Evolutionary conservation across 2,888 invertebrate genomes (phyloP).

Genomic region (Mesopsocus fuscifrons): DNA sequence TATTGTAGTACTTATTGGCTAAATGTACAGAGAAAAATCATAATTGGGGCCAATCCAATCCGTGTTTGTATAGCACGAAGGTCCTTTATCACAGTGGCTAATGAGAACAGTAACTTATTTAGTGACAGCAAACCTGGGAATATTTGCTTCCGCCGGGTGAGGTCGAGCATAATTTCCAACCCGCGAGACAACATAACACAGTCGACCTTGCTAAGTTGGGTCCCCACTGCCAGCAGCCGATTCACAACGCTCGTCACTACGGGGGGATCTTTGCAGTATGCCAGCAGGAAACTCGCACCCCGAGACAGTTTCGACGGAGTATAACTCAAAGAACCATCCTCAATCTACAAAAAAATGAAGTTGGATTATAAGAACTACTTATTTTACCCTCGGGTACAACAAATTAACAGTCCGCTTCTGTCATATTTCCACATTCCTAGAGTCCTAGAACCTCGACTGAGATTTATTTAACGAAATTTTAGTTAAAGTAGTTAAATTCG

Average conservation of each 20-base stretch:
- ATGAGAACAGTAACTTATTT: no score
- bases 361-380: neutral
- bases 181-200: constrained; percentile 28
- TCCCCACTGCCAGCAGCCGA: constrained; percentile 22
- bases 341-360: neutral
- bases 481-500: no score
- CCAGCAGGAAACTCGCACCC: neutral
- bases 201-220: constrained; percentile 25
- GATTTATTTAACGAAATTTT: no score
- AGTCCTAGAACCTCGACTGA: no score
- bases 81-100: no score
- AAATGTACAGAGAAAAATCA: no score
- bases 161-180: constrained; percentile 24
- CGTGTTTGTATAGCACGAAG: no score
- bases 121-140: no score
- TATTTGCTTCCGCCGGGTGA: constrained; percentile 18
- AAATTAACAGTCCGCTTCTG: no score
- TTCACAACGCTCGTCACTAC: neutral
- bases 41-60: no score
- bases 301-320: neutral
- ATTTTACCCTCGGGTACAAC: neutral
- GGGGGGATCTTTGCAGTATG: neutral
- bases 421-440: neutral
- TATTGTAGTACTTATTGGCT: no score
- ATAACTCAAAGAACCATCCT: neutral